Evolutionary conservation across 2,888 invertebrate species (phyloP).

Genomic region (Cecidostiba fungosa): DNA sequence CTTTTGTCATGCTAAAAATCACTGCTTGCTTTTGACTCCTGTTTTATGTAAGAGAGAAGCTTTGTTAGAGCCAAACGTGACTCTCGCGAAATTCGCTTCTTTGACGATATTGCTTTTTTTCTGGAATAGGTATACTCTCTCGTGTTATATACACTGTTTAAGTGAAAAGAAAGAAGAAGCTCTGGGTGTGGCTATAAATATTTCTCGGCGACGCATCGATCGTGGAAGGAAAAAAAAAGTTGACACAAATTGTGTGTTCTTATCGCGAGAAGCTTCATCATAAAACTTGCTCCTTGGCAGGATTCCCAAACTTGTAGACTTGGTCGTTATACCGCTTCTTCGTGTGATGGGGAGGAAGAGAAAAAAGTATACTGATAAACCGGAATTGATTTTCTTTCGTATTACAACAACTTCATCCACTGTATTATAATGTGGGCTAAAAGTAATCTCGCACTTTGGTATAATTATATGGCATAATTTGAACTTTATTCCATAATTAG

Average conservation of each 20-base stretch:
- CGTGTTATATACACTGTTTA: no score
- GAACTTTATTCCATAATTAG: neutral
- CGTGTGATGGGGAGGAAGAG: neutral
- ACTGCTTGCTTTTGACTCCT: neutral
- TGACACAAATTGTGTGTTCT: neutral
- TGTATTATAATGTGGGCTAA: no score
- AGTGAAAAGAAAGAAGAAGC: no score
- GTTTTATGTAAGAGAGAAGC: neutral
- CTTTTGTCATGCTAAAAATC: conserved; percentile 21
- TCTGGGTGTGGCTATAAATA: neutral
- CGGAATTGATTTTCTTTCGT: neutral
- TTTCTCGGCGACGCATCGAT: neutral
- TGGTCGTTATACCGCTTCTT: neutral
- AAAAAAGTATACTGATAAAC: neutral
- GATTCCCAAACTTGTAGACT: neutral
- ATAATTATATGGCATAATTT: neutral
- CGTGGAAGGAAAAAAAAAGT: neutral
- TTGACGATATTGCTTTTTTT: neutral
- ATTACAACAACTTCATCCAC: no score
- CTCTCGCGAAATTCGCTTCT: neutral
- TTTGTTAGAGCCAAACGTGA: neutral
- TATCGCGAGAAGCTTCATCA: neutral
- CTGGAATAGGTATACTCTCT: no score
- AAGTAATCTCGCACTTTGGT: no score
- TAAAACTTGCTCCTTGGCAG: neutral